These are phyloP conservation scores for Leptinotarsa haldemani DNA, from an alignment of 2,888 invertebrate species.

Conservation along the genomic window DNA sequence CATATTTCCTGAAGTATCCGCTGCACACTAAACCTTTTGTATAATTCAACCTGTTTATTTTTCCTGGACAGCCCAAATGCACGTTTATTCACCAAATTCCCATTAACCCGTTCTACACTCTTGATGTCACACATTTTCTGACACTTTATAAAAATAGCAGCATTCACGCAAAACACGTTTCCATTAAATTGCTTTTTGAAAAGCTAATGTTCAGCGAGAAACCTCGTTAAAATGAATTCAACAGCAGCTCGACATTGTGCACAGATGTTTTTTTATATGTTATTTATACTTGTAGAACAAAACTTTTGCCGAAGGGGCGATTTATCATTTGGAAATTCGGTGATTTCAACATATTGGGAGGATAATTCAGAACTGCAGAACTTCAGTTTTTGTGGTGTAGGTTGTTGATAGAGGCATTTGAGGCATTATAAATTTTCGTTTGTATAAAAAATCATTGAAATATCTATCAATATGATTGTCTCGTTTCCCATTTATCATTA, in stretches of 20 bases:
- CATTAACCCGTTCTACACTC: conserved; percentile 15
- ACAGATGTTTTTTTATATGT: conserved; percentile 21
- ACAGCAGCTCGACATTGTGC: conserved; percentile 24
- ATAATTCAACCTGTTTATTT: not conserved
- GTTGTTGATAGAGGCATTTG: too few relatives aligned
- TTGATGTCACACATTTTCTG: conserved; percentile 28
- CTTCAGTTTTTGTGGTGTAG: too few relatives aligned
- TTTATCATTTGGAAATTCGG: not conserved
- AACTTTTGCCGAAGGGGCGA: not conserved
- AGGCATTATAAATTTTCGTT: too few relatives aligned
- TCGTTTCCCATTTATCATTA: too few relatives aligned
- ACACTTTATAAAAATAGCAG: conserved; percentile 30
- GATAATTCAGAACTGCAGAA: too few relatives aligned
- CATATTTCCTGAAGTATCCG: too few relatives aligned
- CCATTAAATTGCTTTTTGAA: conserved; percentile 32
- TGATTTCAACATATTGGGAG: not conserved
- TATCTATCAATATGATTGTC: too few relatives aligned
- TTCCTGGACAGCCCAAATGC: not conserved
- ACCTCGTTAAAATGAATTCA: conserved; percentile 24
- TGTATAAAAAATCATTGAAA: too few relatives aligned
- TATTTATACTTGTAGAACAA: not conserved
- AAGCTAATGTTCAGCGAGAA: conserved; percentile 25
- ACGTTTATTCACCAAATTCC: conserved; percentile 6
- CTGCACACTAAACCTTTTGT: not conserved
- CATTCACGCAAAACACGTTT: conserved; percentile 31